Evolutionary conservation across 2,797 vertebrate species (phyloP).

Genomic region (Sternarchorhynchus goeldii): DNA sequence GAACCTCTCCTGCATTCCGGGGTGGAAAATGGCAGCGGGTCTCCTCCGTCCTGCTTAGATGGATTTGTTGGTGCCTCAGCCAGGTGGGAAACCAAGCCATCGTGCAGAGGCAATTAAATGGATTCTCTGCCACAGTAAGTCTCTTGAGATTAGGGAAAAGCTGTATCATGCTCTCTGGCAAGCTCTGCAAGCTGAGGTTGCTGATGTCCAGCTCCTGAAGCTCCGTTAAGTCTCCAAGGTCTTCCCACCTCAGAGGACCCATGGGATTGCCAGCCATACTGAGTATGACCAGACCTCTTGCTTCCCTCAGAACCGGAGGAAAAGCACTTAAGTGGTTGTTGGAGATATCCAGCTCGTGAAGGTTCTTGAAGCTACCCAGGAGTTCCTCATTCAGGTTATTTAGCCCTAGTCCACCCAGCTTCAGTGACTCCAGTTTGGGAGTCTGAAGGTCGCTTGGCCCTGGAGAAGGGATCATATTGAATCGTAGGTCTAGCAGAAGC

Average conservation of each 20-base stretch:
- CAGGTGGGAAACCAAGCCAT: conserved; percentile 91
- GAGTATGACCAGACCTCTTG: conserved; percentile 84
- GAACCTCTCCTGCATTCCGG: conserved; percentile 85
- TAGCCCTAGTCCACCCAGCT: conserved; percentile 82
- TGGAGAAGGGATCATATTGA: conserved; percentile 79
- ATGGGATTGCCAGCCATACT: conserved; percentile 85
- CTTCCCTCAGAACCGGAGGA: conserved; percentile 75
- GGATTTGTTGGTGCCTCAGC: conserved; percentile 74
- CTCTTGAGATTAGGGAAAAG: conserved; percentile 81
- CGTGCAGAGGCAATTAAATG: conserved; percentile 92
- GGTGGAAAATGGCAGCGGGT: conserved; percentile 95
- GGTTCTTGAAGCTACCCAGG: conserved; percentile 80
- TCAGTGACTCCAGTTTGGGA: conserved; percentile 85
- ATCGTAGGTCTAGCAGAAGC: conserved; percentile 89
- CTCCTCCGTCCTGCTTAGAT: conserved; percentile 81
- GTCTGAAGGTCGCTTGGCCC: conserved; percentile 75
- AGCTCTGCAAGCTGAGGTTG: conserved; percentile 85
- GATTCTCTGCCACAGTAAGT: conserved; percentile 86
- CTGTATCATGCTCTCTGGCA: conserved; percentile 80
- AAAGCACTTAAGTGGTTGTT: conserved; percentile 83
- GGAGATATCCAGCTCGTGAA: conserved; percentile 90
- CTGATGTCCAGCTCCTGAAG: conserved; percentile 93
- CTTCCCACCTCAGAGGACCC: conserved; percentile 78
- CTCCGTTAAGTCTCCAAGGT: conserved; percentile 78
- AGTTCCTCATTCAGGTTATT: conserved; percentile 79